Conservation (phyloP, 2,113 vertebrate species). For the rabbit (Oryctolagus cuniculus) region DNA sequence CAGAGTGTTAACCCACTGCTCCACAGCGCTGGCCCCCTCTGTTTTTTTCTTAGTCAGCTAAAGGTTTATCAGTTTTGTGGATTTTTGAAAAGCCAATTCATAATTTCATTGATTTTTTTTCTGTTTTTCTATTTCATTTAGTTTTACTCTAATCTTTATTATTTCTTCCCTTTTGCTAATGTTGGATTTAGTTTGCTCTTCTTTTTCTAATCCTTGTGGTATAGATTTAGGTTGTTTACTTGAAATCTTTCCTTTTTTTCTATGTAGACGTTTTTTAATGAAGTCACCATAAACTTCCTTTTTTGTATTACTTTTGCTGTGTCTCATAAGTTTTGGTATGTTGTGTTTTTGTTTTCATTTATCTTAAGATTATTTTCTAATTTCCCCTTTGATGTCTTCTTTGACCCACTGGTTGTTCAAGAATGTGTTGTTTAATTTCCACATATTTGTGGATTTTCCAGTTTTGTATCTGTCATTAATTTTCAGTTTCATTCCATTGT, state of each 20-base stretch:
- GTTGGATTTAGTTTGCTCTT: constrained; percentile 15
- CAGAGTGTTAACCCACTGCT: too few species aligned
- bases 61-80: background rate
- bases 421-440: constrained; percentile 34
- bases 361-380: background rate
- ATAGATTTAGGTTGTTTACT: background rate
- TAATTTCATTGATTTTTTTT: background rate
- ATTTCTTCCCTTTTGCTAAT: background rate
- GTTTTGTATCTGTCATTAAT: background rate
- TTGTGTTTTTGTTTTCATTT: constrained; percentile 20
- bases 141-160: background rate
- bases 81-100: background rate
- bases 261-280: background rate
- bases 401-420: background rate
- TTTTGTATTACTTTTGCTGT: background rate
- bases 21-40: background rate
- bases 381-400: constrained; percentile 18
- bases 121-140: background rate
- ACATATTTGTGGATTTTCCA: background rate
- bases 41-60: background rate
- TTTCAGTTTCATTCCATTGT: background rate
- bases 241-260: background rate
- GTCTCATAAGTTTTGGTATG: background rate
- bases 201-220: background rate
- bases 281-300: background rate